Percentiles rank a stretch among this genome's conserved stretches.
Conservation (phyloP, 64 coral and sea anemone species). For the Pocillopora verrucosa region DNA sequence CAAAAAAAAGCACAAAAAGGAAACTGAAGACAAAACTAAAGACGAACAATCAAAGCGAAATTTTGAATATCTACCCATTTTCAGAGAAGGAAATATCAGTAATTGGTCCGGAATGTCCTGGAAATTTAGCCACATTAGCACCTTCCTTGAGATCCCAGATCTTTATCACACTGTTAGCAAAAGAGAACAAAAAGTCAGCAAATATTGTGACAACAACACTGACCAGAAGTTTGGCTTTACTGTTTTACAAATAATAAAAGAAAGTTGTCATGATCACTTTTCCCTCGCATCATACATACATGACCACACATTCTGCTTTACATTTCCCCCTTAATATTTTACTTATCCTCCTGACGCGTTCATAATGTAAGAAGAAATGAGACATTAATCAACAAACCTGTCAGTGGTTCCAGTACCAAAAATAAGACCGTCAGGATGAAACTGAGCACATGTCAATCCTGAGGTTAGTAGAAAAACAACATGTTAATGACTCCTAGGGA, state of each 20-base stretch:
- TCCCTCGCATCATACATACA: no score
- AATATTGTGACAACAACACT: background rate
- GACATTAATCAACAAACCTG: conserved; percentile 59
- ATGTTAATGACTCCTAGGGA: background rate
- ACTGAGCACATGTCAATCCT: conserved; percentile 96
- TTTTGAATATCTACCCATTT: conserved; percentile 80
- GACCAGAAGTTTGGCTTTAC: no score
- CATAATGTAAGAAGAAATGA: background rate
- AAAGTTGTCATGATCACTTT: no score
- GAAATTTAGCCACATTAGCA: conserved; percentile 98
- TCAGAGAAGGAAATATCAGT: conserved; percentile 98
- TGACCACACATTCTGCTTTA: background rate
- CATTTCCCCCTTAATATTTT: background rate
- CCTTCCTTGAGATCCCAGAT: conserved; percentile 99
- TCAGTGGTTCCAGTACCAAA: conserved; percentile 99
- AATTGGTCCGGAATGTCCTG: conserved; percentile 97
- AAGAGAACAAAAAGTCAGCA: background rate
- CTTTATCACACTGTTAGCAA: conserved; percentile 84
- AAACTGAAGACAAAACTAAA: background rate
- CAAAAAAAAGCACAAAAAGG: background rate
- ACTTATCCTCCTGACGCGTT: background rate
- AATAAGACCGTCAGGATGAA: conserved; percentile 99
- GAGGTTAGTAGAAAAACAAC: background rate
- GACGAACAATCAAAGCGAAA: background rate
- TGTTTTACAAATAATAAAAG: no score